A percentile compares a stretch with the other conserved stretches of the same genome.
Evolutionary conservation across 2,797 vertebrate genomes (phyloP).

Genomic region (Denticeps clupeoides): DNA sequence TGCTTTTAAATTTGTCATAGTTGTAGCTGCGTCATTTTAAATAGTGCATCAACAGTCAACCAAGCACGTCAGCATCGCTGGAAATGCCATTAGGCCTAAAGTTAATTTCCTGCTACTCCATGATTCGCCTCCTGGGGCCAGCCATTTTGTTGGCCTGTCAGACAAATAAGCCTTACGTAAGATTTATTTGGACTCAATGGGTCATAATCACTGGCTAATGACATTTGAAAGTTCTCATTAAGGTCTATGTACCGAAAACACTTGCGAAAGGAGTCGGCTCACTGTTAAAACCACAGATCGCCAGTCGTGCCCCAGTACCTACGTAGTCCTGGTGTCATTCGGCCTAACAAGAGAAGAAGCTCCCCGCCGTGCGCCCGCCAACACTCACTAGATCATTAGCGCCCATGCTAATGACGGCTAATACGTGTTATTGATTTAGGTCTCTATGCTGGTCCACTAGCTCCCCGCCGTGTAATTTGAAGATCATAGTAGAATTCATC

Average conservation of each 20-base stretch:
- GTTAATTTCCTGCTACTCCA: too few species aligned
- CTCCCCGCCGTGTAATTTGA: slow-evolving; percentile 31
- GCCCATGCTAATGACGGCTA: slow-evolving; percentile 30
- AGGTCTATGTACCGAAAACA: too few species aligned
- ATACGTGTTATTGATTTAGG: slow-evolving; percentile 34
- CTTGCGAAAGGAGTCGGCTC: background rate
- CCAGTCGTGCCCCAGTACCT: too few species aligned
- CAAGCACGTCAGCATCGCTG: too few species aligned
- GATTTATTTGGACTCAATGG: background rate
- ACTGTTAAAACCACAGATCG: too few species aligned
- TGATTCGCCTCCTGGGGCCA: background rate
- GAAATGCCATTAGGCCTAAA: too few species aligned
- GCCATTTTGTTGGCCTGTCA: background rate
- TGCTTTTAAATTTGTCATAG: too few species aligned
- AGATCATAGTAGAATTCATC: slow-evolving; percentile 38
- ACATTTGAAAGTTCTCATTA: background rate
- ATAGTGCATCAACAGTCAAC: too few species aligned
- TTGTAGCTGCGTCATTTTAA: too few species aligned
- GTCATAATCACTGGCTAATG: background rate
- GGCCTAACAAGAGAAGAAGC: too few species aligned
- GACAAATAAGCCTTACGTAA: background rate
- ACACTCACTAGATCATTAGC: slow-evolving; percentile 19
- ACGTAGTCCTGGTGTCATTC: too few species aligned
- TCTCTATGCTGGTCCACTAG: slow-evolving; percentile 18
- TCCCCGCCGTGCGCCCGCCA: slow-evolving; percentile 24